These are phyloP conservation scores for Passerina amoena DNA, from an alignment of 2,113 vertebrate species.

Conservation along the genomic window DNA sequence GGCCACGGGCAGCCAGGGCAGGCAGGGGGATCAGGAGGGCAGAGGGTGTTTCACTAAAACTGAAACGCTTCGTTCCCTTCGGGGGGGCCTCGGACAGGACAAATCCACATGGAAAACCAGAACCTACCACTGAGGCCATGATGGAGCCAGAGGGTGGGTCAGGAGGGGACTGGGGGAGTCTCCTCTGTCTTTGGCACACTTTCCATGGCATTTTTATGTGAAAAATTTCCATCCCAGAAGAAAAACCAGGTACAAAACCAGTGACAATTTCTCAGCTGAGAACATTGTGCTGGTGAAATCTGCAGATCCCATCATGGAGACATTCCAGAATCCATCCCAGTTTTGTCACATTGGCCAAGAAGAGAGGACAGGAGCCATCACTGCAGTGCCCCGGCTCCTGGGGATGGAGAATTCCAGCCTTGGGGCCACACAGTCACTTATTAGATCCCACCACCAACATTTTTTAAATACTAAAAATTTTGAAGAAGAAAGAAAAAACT, in stretches of 20 bases:
- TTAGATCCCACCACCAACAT: neutral
- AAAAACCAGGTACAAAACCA: neutral
- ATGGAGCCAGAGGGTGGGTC: neutral
- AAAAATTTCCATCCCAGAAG: neutral
- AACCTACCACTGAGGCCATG: neutral
- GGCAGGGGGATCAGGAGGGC: neutral
- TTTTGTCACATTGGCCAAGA: neutral
- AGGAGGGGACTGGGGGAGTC: neutral
- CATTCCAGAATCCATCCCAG: neutral
- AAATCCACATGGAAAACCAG: neutral
- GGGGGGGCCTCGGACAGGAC: neutral
- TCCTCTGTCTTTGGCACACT: neutral
- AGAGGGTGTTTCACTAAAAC: constrained; percentile 50
- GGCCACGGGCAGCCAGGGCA: neutral
- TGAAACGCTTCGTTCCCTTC: neutral
- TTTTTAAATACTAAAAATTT: neutral
- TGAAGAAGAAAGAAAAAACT: neutral
- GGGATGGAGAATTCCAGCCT: neutral
- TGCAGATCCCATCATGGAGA: neutral
- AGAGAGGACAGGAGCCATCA: neutral
- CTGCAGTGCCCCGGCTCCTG: accelerated
- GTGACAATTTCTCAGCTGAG: neutral
- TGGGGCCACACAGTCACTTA: neutral
- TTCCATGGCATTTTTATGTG: neutral
- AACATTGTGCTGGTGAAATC: neutral